Conservation (phyloP, 2,797 vertebrate genomes). For the Anguilla anguilla region DNA sequence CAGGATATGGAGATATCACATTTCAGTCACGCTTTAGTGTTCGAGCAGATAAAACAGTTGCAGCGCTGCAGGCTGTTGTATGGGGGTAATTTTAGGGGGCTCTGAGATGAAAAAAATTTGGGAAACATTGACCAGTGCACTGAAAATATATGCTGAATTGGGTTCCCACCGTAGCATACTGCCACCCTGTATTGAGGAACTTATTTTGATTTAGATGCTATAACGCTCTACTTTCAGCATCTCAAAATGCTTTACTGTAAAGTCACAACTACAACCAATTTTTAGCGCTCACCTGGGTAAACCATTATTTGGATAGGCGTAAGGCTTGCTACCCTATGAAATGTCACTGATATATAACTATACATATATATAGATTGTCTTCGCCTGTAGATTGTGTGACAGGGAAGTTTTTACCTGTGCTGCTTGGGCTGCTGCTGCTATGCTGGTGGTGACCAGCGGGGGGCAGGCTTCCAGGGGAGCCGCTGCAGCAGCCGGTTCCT, state of each 20-base stretch:
- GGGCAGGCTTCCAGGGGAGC: conserved; percentile 59
- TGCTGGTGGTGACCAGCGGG: conserved; percentile 54
- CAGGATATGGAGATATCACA: too few relatives aligned
- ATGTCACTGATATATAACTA: not conserved
- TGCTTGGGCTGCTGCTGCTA: conserved; percentile 64
- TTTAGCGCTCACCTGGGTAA: not conserved
- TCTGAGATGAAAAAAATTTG: not conserved
- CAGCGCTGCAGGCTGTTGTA: not conserved
- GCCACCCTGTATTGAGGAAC: not conserved
- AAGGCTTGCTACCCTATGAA: not conserved
- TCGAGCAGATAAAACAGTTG: not conserved
- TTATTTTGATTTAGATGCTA: not conserved
- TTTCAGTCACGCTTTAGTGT: too few relatives aligned
- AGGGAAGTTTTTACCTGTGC: conserved; percentile 27
- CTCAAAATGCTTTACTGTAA: not conserved
- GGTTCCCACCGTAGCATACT: too few relatives aligned
- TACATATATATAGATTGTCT: too few relatives aligned
- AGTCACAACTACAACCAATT: not conserved
- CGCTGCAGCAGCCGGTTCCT: conserved; percentile 61
- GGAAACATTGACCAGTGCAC: not conserved
- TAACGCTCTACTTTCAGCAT: not conserved
- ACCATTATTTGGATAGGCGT: not conserved
- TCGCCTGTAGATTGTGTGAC: not conserved
- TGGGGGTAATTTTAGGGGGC: too few relatives aligned
- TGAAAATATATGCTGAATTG: not conserved